Evolutionary conservation across 2,113 vertebrate genomes (phyloP).

Genomic region (Petaurus breviceps): DNA sequence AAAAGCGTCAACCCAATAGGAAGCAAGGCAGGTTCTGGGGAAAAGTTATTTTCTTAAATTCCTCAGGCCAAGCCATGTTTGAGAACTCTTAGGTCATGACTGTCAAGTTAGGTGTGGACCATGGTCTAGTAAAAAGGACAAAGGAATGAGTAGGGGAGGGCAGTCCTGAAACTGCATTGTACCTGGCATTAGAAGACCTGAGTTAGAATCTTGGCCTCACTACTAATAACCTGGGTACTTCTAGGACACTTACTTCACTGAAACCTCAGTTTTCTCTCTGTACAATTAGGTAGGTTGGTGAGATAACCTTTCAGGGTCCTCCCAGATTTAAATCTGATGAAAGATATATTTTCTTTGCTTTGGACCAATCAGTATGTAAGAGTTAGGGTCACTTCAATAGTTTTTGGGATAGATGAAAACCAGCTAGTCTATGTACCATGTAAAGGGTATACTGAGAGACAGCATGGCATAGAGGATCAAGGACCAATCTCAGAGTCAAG

Average conservation of each 20-base stretch:
- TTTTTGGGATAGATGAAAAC: background rate
- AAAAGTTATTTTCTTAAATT: background rate
- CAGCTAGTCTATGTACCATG: background rate
- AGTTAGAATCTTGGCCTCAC: background rate
- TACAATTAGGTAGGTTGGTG: background rate
- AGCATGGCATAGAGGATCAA: background rate
- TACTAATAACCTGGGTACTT: background rate
- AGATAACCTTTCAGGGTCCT: background rate
- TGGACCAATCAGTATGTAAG: background rate
- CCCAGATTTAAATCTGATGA: background rate
- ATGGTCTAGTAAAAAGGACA: background rate
- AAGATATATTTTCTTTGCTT: background rate
- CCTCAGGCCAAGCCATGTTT: background rate
- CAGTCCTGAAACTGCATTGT: background rate
- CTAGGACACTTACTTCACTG: background rate
- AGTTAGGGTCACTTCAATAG: background rate
- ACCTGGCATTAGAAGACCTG: background rate
- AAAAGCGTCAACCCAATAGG: background rate
- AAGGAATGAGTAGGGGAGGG: background rate
- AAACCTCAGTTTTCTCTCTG: background rate
- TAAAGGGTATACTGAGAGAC: background rate
- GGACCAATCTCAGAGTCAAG: background rate
- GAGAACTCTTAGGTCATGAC: background rate
- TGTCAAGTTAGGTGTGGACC: background rate
- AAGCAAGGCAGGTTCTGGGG: background rate